A percentile compares a stretch with the other conserved stretches of the same genome.
Evolutionary conservation across 2,113 vertebrate genomes (phyloP).

Genomic region (Seriola rivoliana): DNA sequence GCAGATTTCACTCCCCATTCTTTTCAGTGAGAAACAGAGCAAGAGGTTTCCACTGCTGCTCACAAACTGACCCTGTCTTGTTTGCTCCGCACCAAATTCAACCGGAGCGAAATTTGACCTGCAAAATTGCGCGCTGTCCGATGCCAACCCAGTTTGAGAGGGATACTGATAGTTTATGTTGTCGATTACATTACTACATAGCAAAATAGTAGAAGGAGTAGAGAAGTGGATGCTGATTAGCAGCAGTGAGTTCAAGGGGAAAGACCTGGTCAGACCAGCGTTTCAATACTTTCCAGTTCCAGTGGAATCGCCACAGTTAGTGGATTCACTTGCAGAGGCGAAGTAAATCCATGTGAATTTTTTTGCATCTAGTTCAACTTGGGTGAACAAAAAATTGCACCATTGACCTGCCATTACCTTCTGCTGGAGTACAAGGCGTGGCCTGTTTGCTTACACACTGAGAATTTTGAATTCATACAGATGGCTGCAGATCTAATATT

Average conservation of each 20-base stretch:
- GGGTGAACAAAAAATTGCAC: background rate
- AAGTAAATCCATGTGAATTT: background rate
- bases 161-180: background rate
- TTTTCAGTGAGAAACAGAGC: background rate
- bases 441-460: background rate
- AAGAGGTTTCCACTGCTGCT: background rate
- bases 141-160: background rate
- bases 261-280: background rate
- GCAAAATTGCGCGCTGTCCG: background rate
- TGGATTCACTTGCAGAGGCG: background rate
- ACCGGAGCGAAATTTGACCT: background rate
- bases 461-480: background rate
- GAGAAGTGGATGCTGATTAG: background rate
- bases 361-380: background rate
- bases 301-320: background rate
- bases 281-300: background rate
- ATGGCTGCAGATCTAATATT: background rate
- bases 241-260: background rate
- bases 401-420: background rate
- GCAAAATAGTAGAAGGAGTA: background rate
- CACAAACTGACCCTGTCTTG: background rate
- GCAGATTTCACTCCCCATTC: background rate
- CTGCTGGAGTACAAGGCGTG: background rate
- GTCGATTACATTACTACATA: background rate
- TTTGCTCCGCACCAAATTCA: background rate